These are phyloP conservation scores for Bursaphelenchus okinawaensis DNA, from an alignment of 2,888 invertebrate species.

Conservation along the genomic window DNA sequence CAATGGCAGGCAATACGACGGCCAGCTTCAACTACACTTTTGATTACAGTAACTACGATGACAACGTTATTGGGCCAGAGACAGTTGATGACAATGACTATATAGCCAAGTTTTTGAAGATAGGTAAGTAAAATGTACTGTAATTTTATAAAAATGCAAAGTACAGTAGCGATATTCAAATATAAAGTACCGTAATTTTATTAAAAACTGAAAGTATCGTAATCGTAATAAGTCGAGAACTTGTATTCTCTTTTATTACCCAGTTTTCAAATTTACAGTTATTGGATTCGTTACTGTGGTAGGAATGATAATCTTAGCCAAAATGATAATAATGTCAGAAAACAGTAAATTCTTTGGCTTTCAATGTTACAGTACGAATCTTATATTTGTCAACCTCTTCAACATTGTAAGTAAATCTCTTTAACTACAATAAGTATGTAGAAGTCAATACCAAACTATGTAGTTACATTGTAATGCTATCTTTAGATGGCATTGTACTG, in stretches of 20 bases:
- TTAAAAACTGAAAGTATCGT: too few species aligned
- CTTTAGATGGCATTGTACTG: background rate
- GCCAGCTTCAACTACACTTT: constrained; percentile 8
- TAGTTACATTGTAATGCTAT: background rate
- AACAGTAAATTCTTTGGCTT: background rate
- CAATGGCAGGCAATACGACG: background rate
- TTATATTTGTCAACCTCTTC: background rate
- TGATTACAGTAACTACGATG: constrained; percentile 5
- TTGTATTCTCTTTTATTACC: too few species aligned
- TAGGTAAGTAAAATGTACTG: background rate
- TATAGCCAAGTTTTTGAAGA: background rate
- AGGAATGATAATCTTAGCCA: background rate
- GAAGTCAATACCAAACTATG: too few species aligned
- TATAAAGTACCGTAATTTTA: too few species aligned
- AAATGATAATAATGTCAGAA: background rate
- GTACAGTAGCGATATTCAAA: background rate
- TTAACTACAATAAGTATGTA: too few species aligned
- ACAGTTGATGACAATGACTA: background rate
- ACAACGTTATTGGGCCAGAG: background rate
- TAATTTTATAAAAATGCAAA: background rate
- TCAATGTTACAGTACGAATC: background rate
- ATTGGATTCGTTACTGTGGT: background rate
- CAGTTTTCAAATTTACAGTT: too few species aligned
- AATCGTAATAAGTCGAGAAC: too few species aligned
- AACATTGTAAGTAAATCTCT: background rate